These are phyloP conservation scores for Nasonia longicornis DNA, from an alignment of 1,140 invertebrate species.

Conservation along the genomic window DNA sequence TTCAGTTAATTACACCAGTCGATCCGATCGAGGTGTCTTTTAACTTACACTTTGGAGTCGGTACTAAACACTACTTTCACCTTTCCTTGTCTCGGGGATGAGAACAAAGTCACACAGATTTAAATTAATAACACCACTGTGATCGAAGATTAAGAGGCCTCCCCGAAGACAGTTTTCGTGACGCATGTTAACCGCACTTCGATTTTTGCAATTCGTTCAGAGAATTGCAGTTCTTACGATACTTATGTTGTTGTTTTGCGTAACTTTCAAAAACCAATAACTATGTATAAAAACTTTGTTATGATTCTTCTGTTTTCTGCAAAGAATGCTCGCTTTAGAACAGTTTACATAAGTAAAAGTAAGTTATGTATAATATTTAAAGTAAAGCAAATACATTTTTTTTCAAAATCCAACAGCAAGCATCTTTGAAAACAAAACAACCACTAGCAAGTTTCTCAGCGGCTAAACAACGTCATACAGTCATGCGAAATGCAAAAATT, in stretches of 20 bases:
- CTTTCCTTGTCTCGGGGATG: constrained; percentile 4
- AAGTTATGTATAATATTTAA: not conserved
- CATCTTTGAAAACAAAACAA: not conserved
- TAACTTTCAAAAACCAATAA: constrained; percentile 22
- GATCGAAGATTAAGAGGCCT: constrained; percentile 28
- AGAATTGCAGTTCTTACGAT: not conserved
- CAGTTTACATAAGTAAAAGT: not conserved
- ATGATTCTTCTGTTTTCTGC: constrained; percentile 15
- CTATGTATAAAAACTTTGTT: constrained; percentile 5
- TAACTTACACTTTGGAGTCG: constrained; percentile 28
- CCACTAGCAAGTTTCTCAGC: not conserved
- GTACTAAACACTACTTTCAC: constrained; percentile 40
- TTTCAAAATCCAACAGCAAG: not conserved
- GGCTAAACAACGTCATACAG: not conserved
- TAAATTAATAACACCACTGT: constrained; percentile 34
- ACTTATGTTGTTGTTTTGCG: constrained; percentile 5
- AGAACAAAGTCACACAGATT: constrained; percentile 34
- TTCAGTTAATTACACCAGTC: constrained; percentile 29
- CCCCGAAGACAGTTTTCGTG: constrained; percentile 13
- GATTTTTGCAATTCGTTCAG: constrained; percentile 31
- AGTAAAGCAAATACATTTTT: not conserved
- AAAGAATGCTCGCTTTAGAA: not conserved
- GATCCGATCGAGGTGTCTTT: constrained; percentile 25
- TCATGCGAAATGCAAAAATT: constrained; percentile 34
- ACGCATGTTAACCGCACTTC: constrained; percentile 14